phyloP scores from a whole-genome alignment of 2,888 invertebrate genomes.

The Hymenopus coronatus region DNA sequence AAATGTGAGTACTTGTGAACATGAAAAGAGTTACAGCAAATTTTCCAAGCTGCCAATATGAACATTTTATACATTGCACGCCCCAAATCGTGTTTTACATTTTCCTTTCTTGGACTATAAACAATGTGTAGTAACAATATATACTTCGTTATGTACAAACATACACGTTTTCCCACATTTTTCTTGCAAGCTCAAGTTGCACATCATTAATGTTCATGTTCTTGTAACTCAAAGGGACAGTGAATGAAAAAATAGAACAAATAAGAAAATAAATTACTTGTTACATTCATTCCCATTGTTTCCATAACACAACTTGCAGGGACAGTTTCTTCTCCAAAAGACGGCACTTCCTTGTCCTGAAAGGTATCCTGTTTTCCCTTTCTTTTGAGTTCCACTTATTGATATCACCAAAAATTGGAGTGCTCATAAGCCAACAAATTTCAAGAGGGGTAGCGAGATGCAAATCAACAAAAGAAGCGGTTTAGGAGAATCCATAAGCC shows the following conservation, averaged over 20 bases:
- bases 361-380: not conserved
- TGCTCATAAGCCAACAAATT: not conserved
- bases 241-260: not conserved
- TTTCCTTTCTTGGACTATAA: not conserved
- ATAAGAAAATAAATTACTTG: not conserved
- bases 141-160: not conserved
- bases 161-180: not conserved
- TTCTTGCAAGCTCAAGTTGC: not conserved
- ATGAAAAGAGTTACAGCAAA: not conserved
- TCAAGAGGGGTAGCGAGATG: not conserved
- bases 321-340: not conserved
- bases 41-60: not conserved
- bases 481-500: not conserved
- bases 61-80: not conserved
- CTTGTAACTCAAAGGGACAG: not conserved
- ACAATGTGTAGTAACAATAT: not conserved
- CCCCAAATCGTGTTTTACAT: not conserved
- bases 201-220: not conserved
- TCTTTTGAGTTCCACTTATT: not conserved
- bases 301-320: not conserved
- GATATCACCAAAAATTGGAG: not conserved
- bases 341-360: not conserved
- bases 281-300: not conserved
- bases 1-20: not conserved
- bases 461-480: not conserved